phyloP scores from a whole-genome alignment of 1,140 invertebrate genomes.

The Leptinotarsa texana region DNA sequence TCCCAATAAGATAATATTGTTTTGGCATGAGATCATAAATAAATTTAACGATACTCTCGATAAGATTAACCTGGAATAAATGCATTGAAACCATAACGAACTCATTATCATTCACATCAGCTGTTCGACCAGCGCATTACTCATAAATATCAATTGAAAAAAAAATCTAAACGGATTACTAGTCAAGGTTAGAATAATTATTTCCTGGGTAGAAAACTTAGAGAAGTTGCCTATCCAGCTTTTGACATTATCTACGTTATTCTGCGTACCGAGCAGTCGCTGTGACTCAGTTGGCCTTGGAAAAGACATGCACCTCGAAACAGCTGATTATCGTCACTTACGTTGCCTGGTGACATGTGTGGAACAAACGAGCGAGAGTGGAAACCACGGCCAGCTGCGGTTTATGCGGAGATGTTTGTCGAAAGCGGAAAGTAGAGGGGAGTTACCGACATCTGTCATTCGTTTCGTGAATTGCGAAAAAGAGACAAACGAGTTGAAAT shows the following conservation, averaged over 20 bases:
- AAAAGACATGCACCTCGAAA: slow-evolving; percentile 22
- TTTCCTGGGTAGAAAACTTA: background rate
- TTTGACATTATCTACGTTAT: background rate
- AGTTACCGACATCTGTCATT: background rate
- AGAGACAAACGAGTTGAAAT: too few relatives aligned
- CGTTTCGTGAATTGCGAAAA: background rate
- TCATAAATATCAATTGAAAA: slow-evolving; percentile 10
- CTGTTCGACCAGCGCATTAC: slow-evolving; percentile 11
- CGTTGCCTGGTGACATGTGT: slow-evolving; percentile 16
- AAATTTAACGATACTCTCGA: background rate
- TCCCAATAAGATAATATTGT: too few relatives aligned
- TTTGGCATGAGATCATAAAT: background rate
- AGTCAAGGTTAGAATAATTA: slow-evolving; percentile 18
- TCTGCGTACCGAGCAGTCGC: background rate
- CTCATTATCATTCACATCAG: background rate
- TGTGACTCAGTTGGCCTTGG: slow-evolving; percentile 16
- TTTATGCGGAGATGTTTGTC: background rate
- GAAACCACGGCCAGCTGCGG: background rate
- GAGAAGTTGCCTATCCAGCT: background rate
- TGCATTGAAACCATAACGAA: background rate
- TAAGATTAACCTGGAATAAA: background rate
- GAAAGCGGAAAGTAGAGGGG: background rate
- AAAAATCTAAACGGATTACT: slow-evolving; percentile 18
- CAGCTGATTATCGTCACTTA: slow-evolving; percentile 18
- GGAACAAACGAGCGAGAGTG: background rate